A percentile compares a stretch with the other conserved stretches of the same genome.
Conservation (phyloP, 2,797 vertebrate species). For the Manis javanica region DNA sequence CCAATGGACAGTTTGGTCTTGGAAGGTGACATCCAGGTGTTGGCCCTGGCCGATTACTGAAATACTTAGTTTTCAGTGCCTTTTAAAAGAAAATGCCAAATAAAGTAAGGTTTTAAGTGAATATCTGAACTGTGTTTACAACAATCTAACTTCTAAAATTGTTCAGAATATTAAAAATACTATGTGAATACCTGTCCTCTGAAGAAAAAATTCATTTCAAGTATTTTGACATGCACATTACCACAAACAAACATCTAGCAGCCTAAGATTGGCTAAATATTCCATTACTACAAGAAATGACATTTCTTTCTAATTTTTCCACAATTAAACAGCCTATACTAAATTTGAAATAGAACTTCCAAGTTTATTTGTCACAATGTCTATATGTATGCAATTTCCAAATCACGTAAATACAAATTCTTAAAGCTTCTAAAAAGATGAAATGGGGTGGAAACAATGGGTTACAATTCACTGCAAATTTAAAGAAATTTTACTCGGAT, state of each 20-base stretch:
- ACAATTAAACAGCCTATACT: background rate
- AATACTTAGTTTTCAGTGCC: conserved; percentile 96
- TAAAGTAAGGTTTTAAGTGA: background rate
- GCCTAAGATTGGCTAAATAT: background rate
- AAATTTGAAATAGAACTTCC: conserved; percentile 11
- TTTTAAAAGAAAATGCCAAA: conserved; percentile 78
- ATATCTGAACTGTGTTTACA: background rate
- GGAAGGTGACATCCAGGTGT: conserved; percentile 95
- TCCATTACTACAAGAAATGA: background rate
- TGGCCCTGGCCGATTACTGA: conserved; percentile 95
- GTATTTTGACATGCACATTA: background rate
- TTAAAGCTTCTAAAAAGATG: conserved; percentile 4
- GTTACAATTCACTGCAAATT: background rate
- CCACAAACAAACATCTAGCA: background rate
- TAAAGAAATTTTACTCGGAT: background rate
- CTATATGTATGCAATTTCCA: background rate
- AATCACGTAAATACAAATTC: background rate
- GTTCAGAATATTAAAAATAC: background rate
- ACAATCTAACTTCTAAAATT: conserved; percentile 6
- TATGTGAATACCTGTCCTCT: background rate
- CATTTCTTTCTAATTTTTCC: background rate
- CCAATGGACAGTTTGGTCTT: conserved; percentile 93
- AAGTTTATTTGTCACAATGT: background rate
- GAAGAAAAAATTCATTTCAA: conserved; percentile 5
- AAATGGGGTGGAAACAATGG: background rate